Base-by-base conservation (phyloP, 2,797 vertebrate species). In the Gymnopithys bicolor region DNA sequence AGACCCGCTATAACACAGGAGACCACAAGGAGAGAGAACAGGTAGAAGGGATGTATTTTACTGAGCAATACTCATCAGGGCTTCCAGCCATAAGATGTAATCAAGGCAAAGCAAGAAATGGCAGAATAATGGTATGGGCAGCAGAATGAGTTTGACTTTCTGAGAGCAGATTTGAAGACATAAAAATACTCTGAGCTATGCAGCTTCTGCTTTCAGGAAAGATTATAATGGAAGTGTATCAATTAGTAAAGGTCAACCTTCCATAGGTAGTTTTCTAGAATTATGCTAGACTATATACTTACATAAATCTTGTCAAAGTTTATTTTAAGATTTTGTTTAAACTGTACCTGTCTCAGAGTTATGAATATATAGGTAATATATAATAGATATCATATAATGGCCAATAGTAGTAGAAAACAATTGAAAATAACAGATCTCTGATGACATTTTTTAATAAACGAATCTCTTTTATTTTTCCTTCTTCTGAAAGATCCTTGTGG, bases 171-270 rank as follows among this genome's bases (percentile, higher is more conserved):
- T 41, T 41, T 76, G 12, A 48, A 90, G 35, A 19, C 35, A 22
- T 35, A 33, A 37, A 91, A 46, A 27, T 53, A n/a, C 46, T 58
- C 43, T 78, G 46, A 84, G 39, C 51, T 73, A 13, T 37, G 39
- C 3, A 28, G 41, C 37, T 90, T 84, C 53, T 84, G 14, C 39
- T 87, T 88, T 81, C 62, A 56, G 23, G 28, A 48, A 63, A 73
- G 39, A 16, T 75, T 88, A 5, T n/a, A 53, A 30, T 19, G 48
- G 25, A 89, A 66, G 5, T 0, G 0, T 62, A 48, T 66, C n/a
- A 48, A 68, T 94, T 78, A 79, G 30, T 45, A 93, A 94, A 91
- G 30, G 62, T 68, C 68, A 88, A 9, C 7, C 30, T 75, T 53
- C 46, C 67, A 45, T 0, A 51, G 6, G 28, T 45, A 49, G 39